Base-by-base conservation (phyloP, 2,797 vertebrate species). In the Microctenopoma steveboyesi region DNA sequence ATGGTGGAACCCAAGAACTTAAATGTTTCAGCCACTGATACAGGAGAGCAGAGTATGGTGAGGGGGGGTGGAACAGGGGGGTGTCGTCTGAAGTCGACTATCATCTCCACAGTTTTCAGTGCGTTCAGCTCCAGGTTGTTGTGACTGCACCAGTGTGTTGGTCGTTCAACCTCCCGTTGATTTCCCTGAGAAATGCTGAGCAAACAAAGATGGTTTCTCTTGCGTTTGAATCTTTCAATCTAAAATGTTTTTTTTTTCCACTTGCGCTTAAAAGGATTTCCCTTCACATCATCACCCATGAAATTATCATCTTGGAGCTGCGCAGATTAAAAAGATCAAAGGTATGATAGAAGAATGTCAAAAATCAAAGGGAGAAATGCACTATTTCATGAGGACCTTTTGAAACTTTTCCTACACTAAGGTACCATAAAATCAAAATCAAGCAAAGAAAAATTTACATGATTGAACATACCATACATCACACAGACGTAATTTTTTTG, bases 251-350 rank as follows among this genome's bases (percentile, higher is more conserved):
- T 14, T 46, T 46, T 37, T 14, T 46, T 22, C 30, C 28, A 64
- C 46, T 49, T 59, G 55, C 18, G 35, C 60, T 72, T 57, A 12
- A 74, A 68, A 73, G 22, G 40, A 60, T 72, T 57, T 16, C 49
- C 45, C 18, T 40, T 11, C 14, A n/a, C 33, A 47, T 64, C 7
- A 42, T 48, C 60, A 27, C 45, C 43, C 35, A 45, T 72, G 4
- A n/a, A 62, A 52, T 60, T 30, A 52, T 52, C 65, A 63, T 61
- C 47, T 49, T 42, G 22, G 14, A 53, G 53, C 35, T 47, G 18
- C 25, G 53, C 15, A 0, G 27, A 60, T 60, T 46, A 45, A 30
- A 48, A 27, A 65, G 43, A 81, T 77, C 66, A 85, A 81, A 16
- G 62, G n/a, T 48, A 47, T 52, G 37, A 71, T 51, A 28, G 49